phyloP scores from a whole-genome alignment of 2,888 invertebrate genomes.

The Spicauda simplicius region DNA sequence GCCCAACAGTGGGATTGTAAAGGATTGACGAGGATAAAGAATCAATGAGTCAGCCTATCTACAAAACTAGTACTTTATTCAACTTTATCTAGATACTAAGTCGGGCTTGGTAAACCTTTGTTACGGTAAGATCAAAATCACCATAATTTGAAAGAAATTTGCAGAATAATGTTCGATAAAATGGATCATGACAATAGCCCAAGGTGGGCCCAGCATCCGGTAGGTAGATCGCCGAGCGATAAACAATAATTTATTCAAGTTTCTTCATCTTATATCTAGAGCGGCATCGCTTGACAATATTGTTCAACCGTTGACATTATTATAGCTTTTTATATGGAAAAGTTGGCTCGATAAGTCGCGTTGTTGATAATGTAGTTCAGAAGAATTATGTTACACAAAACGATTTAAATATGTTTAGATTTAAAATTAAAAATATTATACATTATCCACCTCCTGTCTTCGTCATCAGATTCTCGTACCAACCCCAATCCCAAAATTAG shows the following conservation, averaged over 20 bases:
- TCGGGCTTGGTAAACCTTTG: not conserved
- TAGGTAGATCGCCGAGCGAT: conserved; percentile 30
- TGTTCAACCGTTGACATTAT: not conserved
- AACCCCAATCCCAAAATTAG: too few species aligned
- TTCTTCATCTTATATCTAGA: conserved; percentile 24
- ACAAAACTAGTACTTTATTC: too few species aligned
- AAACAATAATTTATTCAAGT: conserved; percentile 26
- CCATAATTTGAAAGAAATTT: conserved; percentile 24
- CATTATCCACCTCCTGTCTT: too few species aligned
- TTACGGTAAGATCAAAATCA: conserved; percentile 1
- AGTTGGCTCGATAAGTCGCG: not conserved
- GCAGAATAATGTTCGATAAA: conserved; percentile 28
- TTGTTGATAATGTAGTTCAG: too few species aligned
- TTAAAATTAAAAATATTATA: too few species aligned
- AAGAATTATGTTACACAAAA: too few species aligned
- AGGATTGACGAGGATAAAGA: too few species aligned
- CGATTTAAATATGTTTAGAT: too few species aligned
- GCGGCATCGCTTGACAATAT: conserved; percentile 4
- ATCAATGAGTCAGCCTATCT: too few species aligned
- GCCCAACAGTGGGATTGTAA: too few species aligned
- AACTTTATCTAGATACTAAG: too few species aligned
- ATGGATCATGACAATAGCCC: conserved; percentile 18
- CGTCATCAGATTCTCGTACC: too few species aligned
- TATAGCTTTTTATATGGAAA: not conserved
- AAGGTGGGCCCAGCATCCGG: conserved; percentile 14